Conservation (phyloP, 1,140 invertebrate species). For the Caenorhabditis latens region DNA sequence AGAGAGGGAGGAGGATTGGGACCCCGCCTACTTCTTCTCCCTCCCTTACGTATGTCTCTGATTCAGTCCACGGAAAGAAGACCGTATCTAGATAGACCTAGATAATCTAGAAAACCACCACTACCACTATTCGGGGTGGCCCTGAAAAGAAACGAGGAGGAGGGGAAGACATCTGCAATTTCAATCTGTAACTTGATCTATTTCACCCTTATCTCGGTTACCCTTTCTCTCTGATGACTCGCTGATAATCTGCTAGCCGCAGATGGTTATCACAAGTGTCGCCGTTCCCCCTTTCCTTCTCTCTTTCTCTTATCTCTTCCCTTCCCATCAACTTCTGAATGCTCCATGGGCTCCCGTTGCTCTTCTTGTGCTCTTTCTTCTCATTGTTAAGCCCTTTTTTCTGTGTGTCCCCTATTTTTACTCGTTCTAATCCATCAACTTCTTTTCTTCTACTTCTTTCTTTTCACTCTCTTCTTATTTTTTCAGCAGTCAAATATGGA, state of each 20-base stretch:
- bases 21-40: background rate
- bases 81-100: conserved; percentile 53
- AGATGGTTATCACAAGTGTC: conserved; percentile 22
- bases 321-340: background rate
- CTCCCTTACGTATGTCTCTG: background rate
- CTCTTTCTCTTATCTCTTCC: background rate
- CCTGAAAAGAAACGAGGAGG: background rate
- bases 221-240: background rate
- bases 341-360: background rate
- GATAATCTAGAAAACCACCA: conserved; percentile 50
- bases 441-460: conserved; percentile 1
- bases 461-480: conserved; percentile 16
- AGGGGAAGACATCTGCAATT: conserved; percentile 14
- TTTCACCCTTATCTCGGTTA: conserved; percentile 32
- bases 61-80: conserved; percentile 38
- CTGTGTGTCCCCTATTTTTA: background rate
- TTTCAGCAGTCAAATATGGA: conserved; percentile 32
- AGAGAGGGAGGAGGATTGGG: background rate
- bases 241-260: conserved; percentile 42
- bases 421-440: conserved; percentile 50
- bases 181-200: conserved; percentile 48
- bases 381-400: conserved; percentile 19
- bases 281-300: conserved; percentile 3
- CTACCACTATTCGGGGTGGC: conserved; percentile 24
- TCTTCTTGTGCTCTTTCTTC: conserved; percentile 9